Base-by-base conservation (phyloP, 2,888 invertebrate genomes). In the Copidosoma aretas region DNA sequence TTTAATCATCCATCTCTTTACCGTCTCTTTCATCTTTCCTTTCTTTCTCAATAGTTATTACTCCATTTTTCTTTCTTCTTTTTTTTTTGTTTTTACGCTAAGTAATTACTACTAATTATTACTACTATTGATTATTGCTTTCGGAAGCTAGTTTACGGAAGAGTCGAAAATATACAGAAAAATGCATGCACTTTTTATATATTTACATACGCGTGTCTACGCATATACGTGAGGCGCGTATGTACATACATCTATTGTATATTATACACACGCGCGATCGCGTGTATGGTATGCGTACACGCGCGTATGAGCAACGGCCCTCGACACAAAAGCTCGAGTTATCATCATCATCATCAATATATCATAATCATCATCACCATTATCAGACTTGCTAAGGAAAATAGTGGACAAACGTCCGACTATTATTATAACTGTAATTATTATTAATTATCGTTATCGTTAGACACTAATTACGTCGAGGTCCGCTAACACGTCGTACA, bases 41-140 rank as follows among this genome's bases (percentile, higher is more conserved):
- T 52, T 60, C 32, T 32, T 32, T 32, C 8, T 32, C 32, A 3
- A 5, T 32, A 32, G 3, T 32, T 32, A 32, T 32, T 32, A 32
- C 32, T 8, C 8, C 8, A 32, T 32, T 32, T 32, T 32, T 32
- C 19, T 41, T 8, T 68, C 43, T 61, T 56, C 60, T 58, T 56
- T 59, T 53, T 63, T n/a, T n/a, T n/a, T n/a, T n/a, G n/a, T 54
- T 43, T 59, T 69, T 67, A 59, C 69, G 67, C 71, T 71, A 71
- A 67, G 57, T 70, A 56, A 67, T 60, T 32, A 64, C 71, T 71
- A 71, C 71, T 71, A 71, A 67, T 71, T 71, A 69, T 71, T 71
- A 71, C 71, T 71, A 71, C 71, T 71, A 71, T 71, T 71, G 71
- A 71, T 71, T 71, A 71, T 71, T 71, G 71, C 71, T 71, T 71